Percentiles rank a stretch among this genome's conserved stretches.
Evolutionary conservation across 2,797 vertebrate genomes (phyloP).

Genomic region (Huso huso): DNA sequence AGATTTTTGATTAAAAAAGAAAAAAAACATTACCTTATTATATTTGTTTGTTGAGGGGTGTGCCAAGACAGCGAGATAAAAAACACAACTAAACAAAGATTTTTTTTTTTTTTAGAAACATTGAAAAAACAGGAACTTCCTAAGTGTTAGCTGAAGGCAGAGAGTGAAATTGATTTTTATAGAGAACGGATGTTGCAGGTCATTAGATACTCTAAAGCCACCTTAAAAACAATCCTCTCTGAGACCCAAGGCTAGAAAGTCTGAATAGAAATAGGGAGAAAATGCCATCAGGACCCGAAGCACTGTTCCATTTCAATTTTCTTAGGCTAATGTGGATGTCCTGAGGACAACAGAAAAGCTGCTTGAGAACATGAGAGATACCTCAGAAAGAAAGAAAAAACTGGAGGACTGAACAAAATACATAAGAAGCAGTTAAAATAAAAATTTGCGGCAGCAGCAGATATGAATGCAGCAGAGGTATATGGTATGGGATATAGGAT

Average conservation of each 20-base stretch:
- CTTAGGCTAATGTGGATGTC: slow-evolving; percentile 32
- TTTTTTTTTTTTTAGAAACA: no score
- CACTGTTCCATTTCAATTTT: slow-evolving; percentile 38
- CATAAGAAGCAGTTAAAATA: neutral
- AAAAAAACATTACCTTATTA: no score
- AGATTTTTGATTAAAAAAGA: no score
- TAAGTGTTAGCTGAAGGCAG: no score
- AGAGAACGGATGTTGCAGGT: slow-evolving; percentile 38
- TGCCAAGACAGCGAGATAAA: no score
- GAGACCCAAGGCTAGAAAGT: slow-evolving; percentile 34
- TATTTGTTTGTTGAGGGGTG: no score
- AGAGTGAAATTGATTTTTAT: slow-evolving; percentile 15
- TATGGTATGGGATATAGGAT: no score
- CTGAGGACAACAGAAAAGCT: slow-evolving; percentile 15
- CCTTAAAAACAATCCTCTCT: slow-evolving; percentile 41
- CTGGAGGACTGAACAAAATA: neutral
- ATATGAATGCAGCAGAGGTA: no score
- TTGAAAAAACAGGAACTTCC: no score
- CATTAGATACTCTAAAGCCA: slow-evolving; percentile 46
- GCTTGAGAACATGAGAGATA: neutral
- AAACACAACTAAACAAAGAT: no score
- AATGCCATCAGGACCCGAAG: slow-evolving; percentile 40
- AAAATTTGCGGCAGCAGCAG: no score
- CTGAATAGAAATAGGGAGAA: slow-evolving; percentile 48
- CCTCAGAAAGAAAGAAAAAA: neutral